Evolutionary conservation across 2,113 vertebrate genomes (phyloP).

Genomic region (Tupaia tana): DNA sequence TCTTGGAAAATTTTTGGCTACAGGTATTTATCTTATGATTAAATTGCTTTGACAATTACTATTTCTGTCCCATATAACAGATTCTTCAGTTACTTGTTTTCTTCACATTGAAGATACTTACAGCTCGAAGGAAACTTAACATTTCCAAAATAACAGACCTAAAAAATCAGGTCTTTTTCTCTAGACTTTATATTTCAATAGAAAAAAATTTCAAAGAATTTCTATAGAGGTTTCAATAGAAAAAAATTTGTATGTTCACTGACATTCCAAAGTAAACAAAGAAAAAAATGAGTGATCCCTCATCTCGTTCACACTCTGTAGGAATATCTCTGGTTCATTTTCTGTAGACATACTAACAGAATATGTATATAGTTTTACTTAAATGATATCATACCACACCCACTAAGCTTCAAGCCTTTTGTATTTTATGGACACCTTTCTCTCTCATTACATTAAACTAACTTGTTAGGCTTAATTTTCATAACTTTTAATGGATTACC

Average conservation of each 20-base stretch:
- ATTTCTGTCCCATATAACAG: slow-evolving; percentile 7
- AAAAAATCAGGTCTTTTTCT: slow-evolving; percentile 36
- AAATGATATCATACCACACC: not conserved
- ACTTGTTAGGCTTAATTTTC: slow-evolving; percentile 9
- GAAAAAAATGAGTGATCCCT: not conserved
- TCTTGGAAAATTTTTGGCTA: not conserved
- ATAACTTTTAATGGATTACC: slow-evolving; percentile 2
- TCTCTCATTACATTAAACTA: slow-evolving; percentile 24
- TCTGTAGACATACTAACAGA: not conserved
- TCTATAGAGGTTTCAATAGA: not conserved
- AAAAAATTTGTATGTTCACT: slow-evolving; percentile 29
- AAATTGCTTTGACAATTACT: slow-evolving; percentile 47
- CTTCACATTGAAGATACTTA: slow-evolving; percentile 25
- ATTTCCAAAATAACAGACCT: slow-evolving; percentile 45
- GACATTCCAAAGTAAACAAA: slow-evolving; percentile 30
- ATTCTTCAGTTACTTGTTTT: slow-evolving; percentile 51
- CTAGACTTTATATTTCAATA: slow-evolving; percentile 27
- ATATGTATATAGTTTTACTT: slow-evolving; percentile 38
- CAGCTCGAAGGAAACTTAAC: slow-evolving; percentile 27
- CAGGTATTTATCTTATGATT: slow-evolving; percentile 30
- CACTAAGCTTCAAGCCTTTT: slow-evolving; percentile 29
- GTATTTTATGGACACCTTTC: slow-evolving; percentile 21
- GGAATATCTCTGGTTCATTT: slow-evolving; percentile 20
- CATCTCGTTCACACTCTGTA: not conserved
- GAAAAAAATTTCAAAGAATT: slow-evolving; percentile 32